Percentiles rank a stretch among this genome's conserved stretches.
Conservation (phyloP, 2,113 vertebrate species). For the Tetraodon nigroviridis region DNA sequence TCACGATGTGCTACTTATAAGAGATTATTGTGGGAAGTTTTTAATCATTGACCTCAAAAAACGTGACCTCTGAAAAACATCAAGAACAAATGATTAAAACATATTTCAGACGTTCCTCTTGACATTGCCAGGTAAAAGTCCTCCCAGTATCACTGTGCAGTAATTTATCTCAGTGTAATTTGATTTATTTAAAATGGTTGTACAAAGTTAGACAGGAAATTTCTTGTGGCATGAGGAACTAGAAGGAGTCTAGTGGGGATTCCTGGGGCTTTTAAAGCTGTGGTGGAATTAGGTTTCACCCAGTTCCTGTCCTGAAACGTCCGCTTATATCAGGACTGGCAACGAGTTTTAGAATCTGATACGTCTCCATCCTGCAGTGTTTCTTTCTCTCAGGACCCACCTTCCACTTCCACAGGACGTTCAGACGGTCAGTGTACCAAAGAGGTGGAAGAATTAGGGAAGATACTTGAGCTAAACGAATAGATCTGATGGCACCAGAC, state of each 20-base stretch:
- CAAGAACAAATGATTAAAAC: too few relatives aligned
- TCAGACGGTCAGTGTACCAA: constrained; percentile 41
- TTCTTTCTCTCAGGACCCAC: constrained; percentile 30
- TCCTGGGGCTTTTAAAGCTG: constrained; percentile 60
- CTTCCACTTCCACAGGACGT: constrained; percentile 25
- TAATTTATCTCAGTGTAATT: too few relatives aligned
- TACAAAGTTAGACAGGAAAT: constrained; percentile 23
- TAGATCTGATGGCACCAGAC: not conserved
- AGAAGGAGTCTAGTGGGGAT: constrained; percentile 50
- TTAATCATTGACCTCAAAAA: too few relatives aligned
- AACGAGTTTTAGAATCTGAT: constrained; percentile 43
- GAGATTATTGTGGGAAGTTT: too few relatives aligned
- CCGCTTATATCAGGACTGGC: constrained; percentile 37
- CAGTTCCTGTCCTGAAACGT: constrained; percentile 46
- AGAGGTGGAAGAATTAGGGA: constrained; percentile 10
- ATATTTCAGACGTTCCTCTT: too few relatives aligned
- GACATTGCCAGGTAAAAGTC: too few relatives aligned
- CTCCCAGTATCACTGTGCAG: too few relatives aligned
- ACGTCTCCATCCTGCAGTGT: constrained; percentile 25
- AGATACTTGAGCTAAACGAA: not conserved
- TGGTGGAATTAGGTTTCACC: constrained; percentile 55
- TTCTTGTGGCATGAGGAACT: constrained; percentile 53
- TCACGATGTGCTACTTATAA: too few relatives aligned
- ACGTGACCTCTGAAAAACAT: too few relatives aligned
- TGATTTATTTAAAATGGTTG: too few relatives aligned